phyloP scores from a whole-genome alignment of 1,140 invertebrate genomes.

The Saxidomus purpurata region DNA sequence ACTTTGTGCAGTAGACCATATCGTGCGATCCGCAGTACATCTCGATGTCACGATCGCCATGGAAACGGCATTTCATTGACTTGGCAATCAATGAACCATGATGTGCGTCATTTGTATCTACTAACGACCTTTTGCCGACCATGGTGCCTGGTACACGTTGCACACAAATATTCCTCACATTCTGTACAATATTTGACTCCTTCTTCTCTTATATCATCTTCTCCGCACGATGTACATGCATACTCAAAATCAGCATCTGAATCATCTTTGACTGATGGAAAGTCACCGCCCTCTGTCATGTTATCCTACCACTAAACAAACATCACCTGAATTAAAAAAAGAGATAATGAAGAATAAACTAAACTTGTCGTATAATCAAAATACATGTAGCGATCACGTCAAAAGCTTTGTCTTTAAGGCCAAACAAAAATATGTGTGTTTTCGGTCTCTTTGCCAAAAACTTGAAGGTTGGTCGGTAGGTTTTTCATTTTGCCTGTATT shows the following conservation, averaged over 20 bases:
- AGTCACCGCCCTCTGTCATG: background rate
- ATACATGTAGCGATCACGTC: no score
- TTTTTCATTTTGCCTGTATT: no score
- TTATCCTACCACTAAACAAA: no score
- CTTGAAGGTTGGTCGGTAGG: no score
- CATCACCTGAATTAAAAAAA: no score
- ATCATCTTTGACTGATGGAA: background rate
- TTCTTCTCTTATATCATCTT: background rate
- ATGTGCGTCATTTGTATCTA: background rate
- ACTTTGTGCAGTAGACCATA: background rate
- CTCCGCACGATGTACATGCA: background rate
- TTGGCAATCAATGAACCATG: background rate
- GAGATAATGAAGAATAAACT: no score
- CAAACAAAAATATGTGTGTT: no score
- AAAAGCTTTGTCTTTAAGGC: no score
- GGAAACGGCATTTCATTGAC: background rate
- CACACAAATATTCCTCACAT: background rate
- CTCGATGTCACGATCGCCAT: background rate
- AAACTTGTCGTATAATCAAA: no score
- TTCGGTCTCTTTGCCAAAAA: no score
- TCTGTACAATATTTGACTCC: background rate
- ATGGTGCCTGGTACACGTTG: constrained; percentile 8
- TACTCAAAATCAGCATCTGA: background rate
- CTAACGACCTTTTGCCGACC: background rate
- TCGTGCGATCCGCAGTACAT: background rate